Evolutionary conservation across 2,797 vertebrate genomes (phyloP).

Genomic region (Hemibagrus guttatus): DNA sequence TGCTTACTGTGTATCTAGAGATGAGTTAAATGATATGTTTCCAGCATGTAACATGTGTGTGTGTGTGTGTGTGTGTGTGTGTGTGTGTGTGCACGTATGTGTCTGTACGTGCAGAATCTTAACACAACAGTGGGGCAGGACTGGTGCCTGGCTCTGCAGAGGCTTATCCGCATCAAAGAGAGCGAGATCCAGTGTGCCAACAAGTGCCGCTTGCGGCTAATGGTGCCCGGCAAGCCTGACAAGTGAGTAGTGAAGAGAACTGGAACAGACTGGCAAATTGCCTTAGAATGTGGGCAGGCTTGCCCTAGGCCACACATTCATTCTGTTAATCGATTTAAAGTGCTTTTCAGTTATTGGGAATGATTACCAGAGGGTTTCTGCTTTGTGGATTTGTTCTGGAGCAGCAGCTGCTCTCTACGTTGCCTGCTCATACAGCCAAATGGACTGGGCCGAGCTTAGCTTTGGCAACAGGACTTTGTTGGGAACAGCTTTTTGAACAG

Average conservation of each 20-base stretch:
- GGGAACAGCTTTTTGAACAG: conserved; percentile 37
- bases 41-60: neutral
- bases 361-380: conserved; percentile 32
- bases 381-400: conserved; percentile 39
- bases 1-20: neutral
- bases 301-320: conserved; percentile 21
- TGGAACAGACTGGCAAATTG: conserved; percentile 30
- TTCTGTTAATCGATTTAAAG: conserved; percentile 44
- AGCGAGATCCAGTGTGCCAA: conserved; percentile 90
- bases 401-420: conserved; percentile 22
- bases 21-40: conserved; percentile 35
- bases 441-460: conserved; percentile 13
- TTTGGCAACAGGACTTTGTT: conserved; percentile 28
- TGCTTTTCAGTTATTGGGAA: conserved; percentile 7
- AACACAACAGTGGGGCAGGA: conserved; percentile 89
- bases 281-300: conserved; percentile 31
- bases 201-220: conserved; percentile 86
- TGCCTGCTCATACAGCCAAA: conserved; percentile 11
- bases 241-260: conserved; percentile 75
- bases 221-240: conserved; percentile 86
- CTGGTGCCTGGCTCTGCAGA: conserved; percentile 89
- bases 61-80: conserved; percentile 32
- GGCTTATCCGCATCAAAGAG: conserved; percentile 88
- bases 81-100: conserved; percentile 39
- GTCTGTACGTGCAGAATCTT: conserved; percentile 77